Evolutionary conservation across 1,140 invertebrate species (phyloP), one percentile per base, ranked within the genome.

Genomic region (Hirudo medicinalis): DNA sequence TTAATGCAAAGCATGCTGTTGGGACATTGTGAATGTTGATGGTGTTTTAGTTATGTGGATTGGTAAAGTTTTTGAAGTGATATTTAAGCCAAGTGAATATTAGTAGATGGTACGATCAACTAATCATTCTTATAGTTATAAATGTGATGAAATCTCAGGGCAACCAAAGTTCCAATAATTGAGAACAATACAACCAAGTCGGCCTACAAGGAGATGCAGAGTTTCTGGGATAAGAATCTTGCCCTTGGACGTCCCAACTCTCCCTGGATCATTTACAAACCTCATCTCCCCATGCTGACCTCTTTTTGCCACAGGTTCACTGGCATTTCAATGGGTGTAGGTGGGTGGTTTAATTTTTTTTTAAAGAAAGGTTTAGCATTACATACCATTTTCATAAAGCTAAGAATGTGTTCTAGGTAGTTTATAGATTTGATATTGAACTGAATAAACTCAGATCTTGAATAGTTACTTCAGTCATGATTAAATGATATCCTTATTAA

Each of bases 251-350:
- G 75, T 43, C 75, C 75, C 29, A 72, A 63, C 36, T 75, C 75
- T 25, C 75, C 74, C 8, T 71, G 75, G 43, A 69, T 57, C 9
- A 72, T 75, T 32, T 75, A 72, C 49, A 74, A 63, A 74, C 77
- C 77, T 27, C 78, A 80, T 71, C 72, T 80, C 63, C 76, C 79
- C 17, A 78, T 77, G 72, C 75, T 78, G 75, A 75, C 76, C 13
- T 81, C 79, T 6, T 75, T 80, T 11, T 74, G 75, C 54, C 80
- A 81, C 74, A 74, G 80, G 73, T 75, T 77, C 4, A 78, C 80
- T 60, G 80, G 80, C 11, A 78, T 80, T 43, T 77, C 72, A 17
- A 80, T 81, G 79, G 75, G 78, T 67, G 73, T 79, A 17, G 75
- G 80, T 81, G 75, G 76, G 79, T 78, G 71, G 13, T n/a, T 55